phyloP scores from a whole-genome alignment of 2,888 invertebrate genomes.

The Macrosoma leucophasiata region DNA sequence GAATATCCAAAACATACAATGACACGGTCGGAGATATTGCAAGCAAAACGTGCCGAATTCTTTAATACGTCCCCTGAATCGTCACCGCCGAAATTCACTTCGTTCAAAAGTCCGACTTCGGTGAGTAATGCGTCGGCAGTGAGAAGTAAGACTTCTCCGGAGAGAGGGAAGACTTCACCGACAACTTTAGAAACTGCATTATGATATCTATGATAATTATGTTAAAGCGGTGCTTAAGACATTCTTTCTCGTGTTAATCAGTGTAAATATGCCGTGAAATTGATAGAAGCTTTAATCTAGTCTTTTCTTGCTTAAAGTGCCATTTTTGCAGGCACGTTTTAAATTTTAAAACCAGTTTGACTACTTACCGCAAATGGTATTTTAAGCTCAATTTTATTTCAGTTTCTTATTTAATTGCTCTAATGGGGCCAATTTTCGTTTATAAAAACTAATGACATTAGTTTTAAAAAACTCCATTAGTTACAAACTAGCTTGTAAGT shows the following conservation, averaged over 20 bases:
- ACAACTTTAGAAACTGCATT: conserved; percentile 79
- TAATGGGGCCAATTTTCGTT: conserved; percentile 63
- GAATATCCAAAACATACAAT: conserved; percentile 46
- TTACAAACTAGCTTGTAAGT: conserved; percentile 61
- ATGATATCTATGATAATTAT: conserved; percentile 48
- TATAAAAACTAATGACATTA: conserved; percentile 40
- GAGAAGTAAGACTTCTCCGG: conserved; percentile 51
- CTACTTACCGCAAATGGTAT: conserved; percentile 34
- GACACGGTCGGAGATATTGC: conserved; percentile 71
- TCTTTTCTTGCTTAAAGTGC: conserved; percentile 64
- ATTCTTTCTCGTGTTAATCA: conserved; percentile 30
- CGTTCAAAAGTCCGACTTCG: conserved; percentile 51
- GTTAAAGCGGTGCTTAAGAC: conserved; percentile 50
- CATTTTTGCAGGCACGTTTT: conserved; percentile 51
- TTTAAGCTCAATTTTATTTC: conserved; percentile 43
- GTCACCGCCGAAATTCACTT: conserved; percentile 55
- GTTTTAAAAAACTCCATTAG: conserved; percentile 42
- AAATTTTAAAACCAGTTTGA: conserved; percentile 43
- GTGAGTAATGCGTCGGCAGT: conserved; percentile 29
- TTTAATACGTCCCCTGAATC: conserved; percentile 59
- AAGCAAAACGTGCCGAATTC: conserved; percentile 78
- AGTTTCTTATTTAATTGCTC: conserved; percentile 43
- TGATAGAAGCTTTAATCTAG: conserved; percentile 74
- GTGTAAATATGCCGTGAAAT: conserved; percentile 51
- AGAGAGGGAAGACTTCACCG: conserved; percentile 58